Evolutionary conservation across 2,113 vertebrate genomes (phyloP).

Genomic region (Regulus satrapa): DNA sequence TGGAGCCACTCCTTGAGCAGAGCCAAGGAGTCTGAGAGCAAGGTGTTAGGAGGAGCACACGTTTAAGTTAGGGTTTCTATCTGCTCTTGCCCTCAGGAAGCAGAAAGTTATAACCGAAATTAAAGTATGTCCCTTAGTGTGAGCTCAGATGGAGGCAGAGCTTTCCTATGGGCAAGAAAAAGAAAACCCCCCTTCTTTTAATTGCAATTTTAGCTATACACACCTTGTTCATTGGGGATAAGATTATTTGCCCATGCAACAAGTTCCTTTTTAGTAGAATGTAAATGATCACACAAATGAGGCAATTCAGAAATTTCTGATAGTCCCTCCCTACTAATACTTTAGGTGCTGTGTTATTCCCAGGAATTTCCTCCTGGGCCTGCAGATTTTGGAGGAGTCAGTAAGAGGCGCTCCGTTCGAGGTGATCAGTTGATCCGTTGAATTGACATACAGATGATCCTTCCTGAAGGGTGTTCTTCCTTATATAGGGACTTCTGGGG

Average conservation of each 20-base stretch:
- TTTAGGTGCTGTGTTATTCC: background rate
- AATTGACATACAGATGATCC: background rate
- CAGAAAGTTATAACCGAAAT: background rate
- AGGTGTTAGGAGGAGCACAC: background rate
- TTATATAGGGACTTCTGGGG: background rate
- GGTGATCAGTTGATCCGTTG: background rate
- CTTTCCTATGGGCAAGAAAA: background rate
- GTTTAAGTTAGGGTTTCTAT: background rate
- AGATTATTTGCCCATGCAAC: background rate
- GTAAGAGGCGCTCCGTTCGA: background rate
- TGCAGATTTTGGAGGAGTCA: background rate
- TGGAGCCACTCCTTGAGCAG: background rate
- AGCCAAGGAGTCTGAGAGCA: background rate
- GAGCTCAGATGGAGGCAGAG: background rate
- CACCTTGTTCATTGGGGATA: background rate
- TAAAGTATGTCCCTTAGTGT: background rate
- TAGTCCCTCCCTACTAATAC: background rate
- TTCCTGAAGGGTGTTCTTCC: background rate
- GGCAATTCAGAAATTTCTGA: background rate
- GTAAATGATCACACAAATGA: background rate
- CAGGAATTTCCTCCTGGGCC: background rate
- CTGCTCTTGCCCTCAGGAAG: background rate
- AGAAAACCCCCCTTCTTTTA: background rate
- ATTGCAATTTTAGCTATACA: background rate
- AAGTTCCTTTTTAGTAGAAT: background rate